A percentile compares a stretch with the other conserved stretches of the same genome.
Conservation (phyloP, 64 coral and sea anemone genomes). For the Dendronephthya gigantea region DNA sequence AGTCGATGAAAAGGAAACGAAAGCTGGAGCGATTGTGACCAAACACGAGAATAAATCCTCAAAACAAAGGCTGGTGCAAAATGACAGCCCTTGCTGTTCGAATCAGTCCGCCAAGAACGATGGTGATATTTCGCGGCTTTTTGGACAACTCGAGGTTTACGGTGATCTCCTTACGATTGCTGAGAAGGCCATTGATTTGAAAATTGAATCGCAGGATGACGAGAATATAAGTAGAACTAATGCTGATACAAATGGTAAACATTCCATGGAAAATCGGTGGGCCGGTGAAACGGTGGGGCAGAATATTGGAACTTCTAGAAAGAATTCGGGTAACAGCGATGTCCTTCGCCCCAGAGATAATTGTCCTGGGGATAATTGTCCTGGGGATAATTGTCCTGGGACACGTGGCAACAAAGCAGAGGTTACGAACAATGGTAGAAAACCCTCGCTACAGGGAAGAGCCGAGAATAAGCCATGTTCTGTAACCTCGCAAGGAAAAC, state of each 20-base stretch:
- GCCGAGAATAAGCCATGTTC: neutral
- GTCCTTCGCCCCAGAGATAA: too few relatives aligned
- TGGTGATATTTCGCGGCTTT: neutral
- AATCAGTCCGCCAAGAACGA: neutral
- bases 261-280: too few relatives aligned
- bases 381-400: neutral
- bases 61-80: neutral
- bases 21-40: neutral
- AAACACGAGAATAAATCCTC: neutral
- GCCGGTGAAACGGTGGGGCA: too few relatives aligned
- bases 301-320: too few relatives aligned
- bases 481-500: neutral
- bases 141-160: neutral
- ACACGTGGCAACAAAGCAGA: neutral
- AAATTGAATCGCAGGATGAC: neutral
- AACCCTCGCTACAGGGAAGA: neutral
- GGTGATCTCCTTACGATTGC: neutral
- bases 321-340: too few relatives aligned
- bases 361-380: too few relatives aligned
- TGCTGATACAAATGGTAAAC: too few relatives aligned
- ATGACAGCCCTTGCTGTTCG: neutral
- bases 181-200: neutral
- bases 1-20: neutral
- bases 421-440: neutral
- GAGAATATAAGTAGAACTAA: neutral